These are phyloP conservation scores for Cheumatopsyche charites DNA, from an alignment of 1,140 invertebrate species.

Conservation along the genomic window DNA sequence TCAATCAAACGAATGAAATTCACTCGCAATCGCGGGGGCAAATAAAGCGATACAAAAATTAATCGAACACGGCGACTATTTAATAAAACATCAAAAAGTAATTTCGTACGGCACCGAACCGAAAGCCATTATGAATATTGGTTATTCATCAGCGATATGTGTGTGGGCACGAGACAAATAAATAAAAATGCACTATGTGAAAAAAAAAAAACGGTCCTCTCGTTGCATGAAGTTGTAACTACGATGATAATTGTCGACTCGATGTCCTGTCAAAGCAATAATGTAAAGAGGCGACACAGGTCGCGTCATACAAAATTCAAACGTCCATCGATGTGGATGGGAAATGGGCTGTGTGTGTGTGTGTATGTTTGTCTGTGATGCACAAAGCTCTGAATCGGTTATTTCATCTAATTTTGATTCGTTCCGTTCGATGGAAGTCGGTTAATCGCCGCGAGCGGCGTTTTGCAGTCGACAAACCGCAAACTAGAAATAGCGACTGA, in stretches of 20 bases:
- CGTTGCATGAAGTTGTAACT: background rate
- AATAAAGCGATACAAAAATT: background rate
- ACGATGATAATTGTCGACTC: conserved; percentile 11
- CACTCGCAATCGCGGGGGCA: background rate
- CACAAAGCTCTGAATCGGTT: background rate
- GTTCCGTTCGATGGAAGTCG: background rate
- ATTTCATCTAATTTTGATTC: conserved; percentile 11
- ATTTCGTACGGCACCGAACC: background rate
- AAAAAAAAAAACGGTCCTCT: background rate
- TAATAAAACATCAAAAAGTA: conserved; percentile 27
- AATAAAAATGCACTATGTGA: conserved; percentile 1
- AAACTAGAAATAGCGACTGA: too few relatives aligned
- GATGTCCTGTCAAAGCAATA: conserved; percentile 6
- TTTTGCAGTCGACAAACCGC: too few relatives aligned
- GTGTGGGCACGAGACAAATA: conserved; percentile 18
- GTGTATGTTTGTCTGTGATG: too few relatives aligned
- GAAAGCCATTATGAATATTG: conserved; percentile 25
- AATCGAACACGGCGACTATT: background rate
- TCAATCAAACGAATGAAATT: too few relatives aligned
- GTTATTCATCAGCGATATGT: conserved; percentile 12
- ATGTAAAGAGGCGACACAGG: background rate
- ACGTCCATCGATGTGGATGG: background rate
- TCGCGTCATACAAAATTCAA: conserved; percentile 1
- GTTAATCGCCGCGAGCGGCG: too few relatives aligned
- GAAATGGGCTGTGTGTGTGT: too few relatives aligned